Base-by-base conservation (phyloP, 53 echinoderm and acorn worm genomes). In the Mesocentrotus franciscanus region DNA sequence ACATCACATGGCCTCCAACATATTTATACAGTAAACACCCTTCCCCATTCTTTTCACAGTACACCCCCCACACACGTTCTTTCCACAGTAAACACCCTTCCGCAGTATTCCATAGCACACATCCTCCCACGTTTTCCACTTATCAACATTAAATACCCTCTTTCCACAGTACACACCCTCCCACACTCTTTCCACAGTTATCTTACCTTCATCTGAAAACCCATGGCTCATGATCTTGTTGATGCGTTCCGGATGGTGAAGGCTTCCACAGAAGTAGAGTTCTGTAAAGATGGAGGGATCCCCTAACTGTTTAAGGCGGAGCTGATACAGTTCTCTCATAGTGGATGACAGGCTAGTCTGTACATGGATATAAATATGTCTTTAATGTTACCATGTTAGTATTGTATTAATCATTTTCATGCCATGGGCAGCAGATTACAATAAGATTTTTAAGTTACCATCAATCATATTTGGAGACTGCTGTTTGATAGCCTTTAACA, bases 261-360 rank as follows among this genome's bases (percentile, higher is more conserved):
- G 95, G 66, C 92, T 97, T 11, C 98, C 97, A 91, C 98, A 97
- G 59, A 95, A 97, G 85, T 98, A 98, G 94, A 98, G 93, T 59
- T 95, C 96, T 22, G 97, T 98, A 56, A 78, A 78, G 74, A 98
- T 96, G 71, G 96, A 92, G 5, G 96, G 95, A 35, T 97, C 97
- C 27, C 92, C 94, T 15, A 97, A 91, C 34, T 96, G 96, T 27
- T 93, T 68, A 22, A 92, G 87, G 61, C 97, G 92, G 20, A 95
- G 95, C 30, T 93, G 42, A 90, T 92, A 96, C 92, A 95, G 66
- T 56, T 96, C 96, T 26, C 60, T n/a, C 30, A 89, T 85, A 14
- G 68, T 56, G 26, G 72, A 39, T 10, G 85, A 81, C 33, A 66
- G 64, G 34, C 66, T 91, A 5, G 91, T 26, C 91, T 91, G 91